Base-by-base conservation (phyloP, 2,113 vertebrate species). In the Callospermophilus lateralis region DNA sequence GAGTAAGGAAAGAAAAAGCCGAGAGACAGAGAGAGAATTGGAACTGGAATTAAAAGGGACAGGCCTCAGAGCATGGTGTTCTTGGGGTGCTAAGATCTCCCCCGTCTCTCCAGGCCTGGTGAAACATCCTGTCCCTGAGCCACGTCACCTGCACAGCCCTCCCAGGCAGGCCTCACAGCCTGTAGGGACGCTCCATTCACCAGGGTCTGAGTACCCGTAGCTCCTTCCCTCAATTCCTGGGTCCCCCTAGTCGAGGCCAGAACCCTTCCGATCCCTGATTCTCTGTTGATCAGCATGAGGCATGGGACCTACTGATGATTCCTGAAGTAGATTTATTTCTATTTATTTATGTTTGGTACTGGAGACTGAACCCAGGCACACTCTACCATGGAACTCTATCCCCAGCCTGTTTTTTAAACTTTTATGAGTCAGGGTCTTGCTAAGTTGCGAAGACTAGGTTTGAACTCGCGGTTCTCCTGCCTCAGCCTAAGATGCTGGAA, bases 191-290 rank as follows among this genome's bases (percentile, higher is more conserved):
- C 16, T 61, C 39, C 8, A 26, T 20, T 76, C n/a, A 37, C 8
- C 15, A 68, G 58, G 39, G 24, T 67, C 80, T 76, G 70, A 83
- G 79, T 28, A 26, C 16, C 48, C 55, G 24, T 0, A 4, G 72
- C 30, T 72, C 48, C 58, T 39, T 61, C 65, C n/a, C 2, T 42
- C 13, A 37, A 34, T 26, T 84, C n/a, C 8, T 10, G 4, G 26
- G 73, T 30, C 4, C 26, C 39, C 53, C 13, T 61, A 65, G 68
- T 32, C 48, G 85, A 45, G 53, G 61, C 88, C 68, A 58, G 81
- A 90, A n/a, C 5, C 53, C 81, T 90, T 67, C 84, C 53, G 88
- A 77, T 92, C 77, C 70, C 84, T 77, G 42, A 30, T 58, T 89
- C 74, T 73, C 17, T 74, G 26, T 32, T 74, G 45, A 70, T 48